Conservation (phyloP, 1,140 invertebrate species). For the Plodia interpunctella region DNA sequence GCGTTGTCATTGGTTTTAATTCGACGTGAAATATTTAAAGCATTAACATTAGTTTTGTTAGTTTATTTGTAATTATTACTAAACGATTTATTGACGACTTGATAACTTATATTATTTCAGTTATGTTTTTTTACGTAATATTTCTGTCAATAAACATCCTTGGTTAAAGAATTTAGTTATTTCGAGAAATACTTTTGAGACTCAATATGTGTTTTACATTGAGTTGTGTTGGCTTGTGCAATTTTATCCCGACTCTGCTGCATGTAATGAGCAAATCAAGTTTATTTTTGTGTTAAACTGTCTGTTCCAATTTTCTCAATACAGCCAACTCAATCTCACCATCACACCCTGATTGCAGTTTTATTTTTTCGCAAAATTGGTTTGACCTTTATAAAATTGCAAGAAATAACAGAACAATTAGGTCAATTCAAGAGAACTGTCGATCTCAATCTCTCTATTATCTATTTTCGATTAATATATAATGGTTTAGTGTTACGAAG, state of each 20-base stretch:
- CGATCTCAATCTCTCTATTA: neutral
- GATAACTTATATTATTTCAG: no score
- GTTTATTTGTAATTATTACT: neutral
- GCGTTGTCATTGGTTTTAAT: slow-evolving; percentile 42
- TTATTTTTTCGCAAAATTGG: neutral
- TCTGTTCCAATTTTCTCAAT: neutral
- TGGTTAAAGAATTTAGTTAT: no score
- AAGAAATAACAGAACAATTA: neutral
- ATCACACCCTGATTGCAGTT: slow-evolving; percentile 1
- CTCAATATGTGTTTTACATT: no score
- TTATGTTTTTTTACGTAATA: no score
- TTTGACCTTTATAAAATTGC: neutral
- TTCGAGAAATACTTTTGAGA: no score
- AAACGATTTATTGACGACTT: neutral
- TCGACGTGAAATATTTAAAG: slow-evolving; percentile 16
- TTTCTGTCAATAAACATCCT: no score
- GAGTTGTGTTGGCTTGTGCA: no score
- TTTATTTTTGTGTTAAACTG: neutral
- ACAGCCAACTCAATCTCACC: neutral
- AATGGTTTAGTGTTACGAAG: slow-evolving; percentile 6
- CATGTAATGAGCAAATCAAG: no score
- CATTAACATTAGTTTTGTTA: slow-evolving; percentile 15
- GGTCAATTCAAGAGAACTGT: neutral
- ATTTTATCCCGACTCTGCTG: no score
- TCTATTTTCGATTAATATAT: slow-evolving; percentile 10